Base-by-base conservation (phyloP, 2,797 vertebrate genomes). In the Nasua narica region DNA sequence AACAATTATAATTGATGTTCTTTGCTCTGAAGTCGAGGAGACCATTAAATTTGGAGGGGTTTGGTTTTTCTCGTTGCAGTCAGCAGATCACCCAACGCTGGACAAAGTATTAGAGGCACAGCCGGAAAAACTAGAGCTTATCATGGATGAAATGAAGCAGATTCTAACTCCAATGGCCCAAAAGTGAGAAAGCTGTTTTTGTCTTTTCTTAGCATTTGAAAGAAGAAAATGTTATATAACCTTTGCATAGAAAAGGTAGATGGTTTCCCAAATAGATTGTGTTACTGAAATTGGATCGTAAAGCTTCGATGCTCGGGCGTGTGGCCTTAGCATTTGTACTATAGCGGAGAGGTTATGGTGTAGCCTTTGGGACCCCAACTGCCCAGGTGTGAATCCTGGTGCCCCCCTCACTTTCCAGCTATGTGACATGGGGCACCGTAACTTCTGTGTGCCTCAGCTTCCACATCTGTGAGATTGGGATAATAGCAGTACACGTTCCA, bases 101-200 rank as follows among this genome's bases (percentile, higher is more conserved):
- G 99, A 99, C 50, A 99, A 99, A 95, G 99, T 99, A 0, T 96
- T 99, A 27, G 98, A 99, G 94, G 97, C 95, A 43, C 99, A 99
- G 14, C 99, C 99, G 10, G 99, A 98, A 78, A 99, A 99, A 96
- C 97, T 98, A 78, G 98, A 98, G 88, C 98, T 98, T 89, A 99
- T 99, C 97, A 98, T 99, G 97, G 99, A 99, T 18, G 99, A 99
- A 98, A 99, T 99, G 99, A 99, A 99, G 98, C 99, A 99, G 98
- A 99, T 99, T 95, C 99, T 99, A 97, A 99, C 99, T 0, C 99
- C 99, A 32, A 99, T 99, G 99, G 99, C 99, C n/a, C 99, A 99
- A 97, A 99, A 99, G 99, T 99, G 99, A 99, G 99, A 89, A 60
- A 94, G 90, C 0, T 3, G 9, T 2, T 46, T 60, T 58, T 81